Conservation (phyloP, 2,888 invertebrate genomes). For the Hedychridium roseum region DNA sequence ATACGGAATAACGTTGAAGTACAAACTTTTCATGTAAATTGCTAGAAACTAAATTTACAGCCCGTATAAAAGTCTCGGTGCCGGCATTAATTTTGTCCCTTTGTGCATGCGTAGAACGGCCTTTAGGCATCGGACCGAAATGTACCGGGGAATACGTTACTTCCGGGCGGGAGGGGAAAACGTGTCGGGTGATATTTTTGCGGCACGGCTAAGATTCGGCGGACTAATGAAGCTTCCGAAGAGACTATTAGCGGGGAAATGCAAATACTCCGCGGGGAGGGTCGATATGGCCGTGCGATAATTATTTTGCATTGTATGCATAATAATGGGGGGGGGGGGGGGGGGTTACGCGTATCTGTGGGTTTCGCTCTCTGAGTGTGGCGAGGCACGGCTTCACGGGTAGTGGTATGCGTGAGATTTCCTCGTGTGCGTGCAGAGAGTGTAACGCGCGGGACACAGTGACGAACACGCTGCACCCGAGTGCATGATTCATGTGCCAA, state of each 20-base stretch:
- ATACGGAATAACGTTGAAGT: no score
- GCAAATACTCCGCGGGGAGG: slow-evolving; percentile 32
- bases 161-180: no score
- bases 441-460: slow-evolving; percentile 19
- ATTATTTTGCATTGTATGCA: slow-evolving; percentile 53
- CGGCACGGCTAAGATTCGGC: no score
- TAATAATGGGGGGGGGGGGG: no score
- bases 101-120: no score
- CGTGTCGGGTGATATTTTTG: no score
- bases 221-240: slow-evolving; percentile 14
- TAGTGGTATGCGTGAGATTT: slow-evolving; percentile 16
- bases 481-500: slow-evolving; percentile 58
- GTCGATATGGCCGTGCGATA: slow-evolving; percentile 42
- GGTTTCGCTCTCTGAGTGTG: slow-evolving; percentile 11
- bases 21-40: no score
- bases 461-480: slow-evolving; percentile 40
- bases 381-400: slow-evolving; percentile 8
- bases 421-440: slow-evolving; percentile 6
- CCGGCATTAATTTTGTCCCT: no score
- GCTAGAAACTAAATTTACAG: no score
- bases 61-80: no score
- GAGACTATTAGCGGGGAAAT: slow-evolving; percentile 21
- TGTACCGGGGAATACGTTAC: no score
- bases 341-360: slow-evolving; percentile 26
- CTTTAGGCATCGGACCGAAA: no score